Base-by-base conservation (phyloP, 1,140 invertebrate species). In the Aporrectodea caliginosa region DNA sequence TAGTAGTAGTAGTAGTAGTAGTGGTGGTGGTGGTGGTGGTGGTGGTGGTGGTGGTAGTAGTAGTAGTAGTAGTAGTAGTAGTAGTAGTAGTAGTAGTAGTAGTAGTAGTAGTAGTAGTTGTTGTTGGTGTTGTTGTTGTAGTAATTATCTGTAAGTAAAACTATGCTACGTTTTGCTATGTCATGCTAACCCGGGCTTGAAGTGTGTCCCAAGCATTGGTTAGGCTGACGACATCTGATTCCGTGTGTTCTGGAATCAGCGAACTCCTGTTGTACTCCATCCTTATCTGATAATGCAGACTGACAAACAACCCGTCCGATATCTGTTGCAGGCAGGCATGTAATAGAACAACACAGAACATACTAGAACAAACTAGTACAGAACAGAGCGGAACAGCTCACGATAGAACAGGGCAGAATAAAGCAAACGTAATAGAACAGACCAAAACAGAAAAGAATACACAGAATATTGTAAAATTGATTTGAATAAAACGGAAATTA, bases 11-110 rank as follows among this genome's bases (percentile, higher is more conserved):
- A 22, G 43, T 22, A 58, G 43, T 22, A 58, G 43, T 22, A 58
- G 43, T 22, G 43, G 43, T 22, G 43, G 43, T 58, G 43, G 43
- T 58, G 43, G 43, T 58, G 43, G 43, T 58, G 43, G 43, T 58
- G 43, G 43, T 58, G 43, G 43, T 58, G 43, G 43, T 58, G 43
- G 43, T 58, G 43, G 43, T 22, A 22, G 43, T 58, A 58, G 43
- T 58, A 58, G 43, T 58, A 58, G 43, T 58, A 58, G 43, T 58
- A 58, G 43, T 58, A 58, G 43, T 58, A 58, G 43, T 58, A 58
- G 43, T 58, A 58, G 43, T 58, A 58, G 43, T 58, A 58, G 43
- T 58, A 58, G 43, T 58, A 58, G 43, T 58, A 58, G 43, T 58
- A 58, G 43, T 58, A 58, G 43, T 58, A 58, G 43, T 58, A 58